Conservation (phyloP, 2,113 vertebrate genomes). For the Chionis minor region DNA sequence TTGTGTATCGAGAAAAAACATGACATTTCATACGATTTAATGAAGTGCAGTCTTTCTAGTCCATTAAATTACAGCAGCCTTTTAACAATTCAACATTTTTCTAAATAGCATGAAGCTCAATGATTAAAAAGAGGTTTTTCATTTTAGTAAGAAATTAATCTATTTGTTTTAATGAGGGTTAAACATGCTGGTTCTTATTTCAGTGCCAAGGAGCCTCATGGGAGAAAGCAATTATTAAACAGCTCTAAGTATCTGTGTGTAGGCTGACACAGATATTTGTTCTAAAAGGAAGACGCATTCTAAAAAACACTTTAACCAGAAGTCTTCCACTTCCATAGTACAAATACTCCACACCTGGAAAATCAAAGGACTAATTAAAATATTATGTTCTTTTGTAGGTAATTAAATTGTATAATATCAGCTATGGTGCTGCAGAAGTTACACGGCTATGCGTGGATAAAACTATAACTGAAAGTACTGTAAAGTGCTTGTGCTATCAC, state of each 20-base stretch:
- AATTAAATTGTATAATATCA: background rate
- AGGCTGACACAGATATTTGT: background rate
- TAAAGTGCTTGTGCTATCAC: background rate
- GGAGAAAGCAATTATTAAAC: constrained; percentile 22
- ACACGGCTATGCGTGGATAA: background rate
- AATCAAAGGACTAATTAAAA: background rate
- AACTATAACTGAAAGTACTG: background rate
- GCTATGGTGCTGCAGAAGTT: background rate
- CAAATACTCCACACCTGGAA: background rate
- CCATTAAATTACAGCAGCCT: constrained; percentile 15
- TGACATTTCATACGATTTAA: background rate
- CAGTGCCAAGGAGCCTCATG: background rate
- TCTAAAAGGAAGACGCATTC: background rate
- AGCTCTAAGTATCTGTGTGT: background rate
- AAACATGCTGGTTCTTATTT: background rate
- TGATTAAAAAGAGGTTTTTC: constrained; percentile 13
- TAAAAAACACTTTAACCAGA: background rate
- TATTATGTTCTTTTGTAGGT: background rate
- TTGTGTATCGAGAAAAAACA: background rate
- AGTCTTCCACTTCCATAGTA: background rate
- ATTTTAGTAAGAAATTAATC: constrained; percentile 46
- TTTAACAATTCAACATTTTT: constrained; percentile 46
- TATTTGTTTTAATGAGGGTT: constrained; percentile 37
- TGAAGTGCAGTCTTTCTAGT: background rate
- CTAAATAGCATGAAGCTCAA: constrained; percentile 40